Base-by-base conservation (phyloP, 2,113 vertebrate species). In the Aix galericulata region DNA sequence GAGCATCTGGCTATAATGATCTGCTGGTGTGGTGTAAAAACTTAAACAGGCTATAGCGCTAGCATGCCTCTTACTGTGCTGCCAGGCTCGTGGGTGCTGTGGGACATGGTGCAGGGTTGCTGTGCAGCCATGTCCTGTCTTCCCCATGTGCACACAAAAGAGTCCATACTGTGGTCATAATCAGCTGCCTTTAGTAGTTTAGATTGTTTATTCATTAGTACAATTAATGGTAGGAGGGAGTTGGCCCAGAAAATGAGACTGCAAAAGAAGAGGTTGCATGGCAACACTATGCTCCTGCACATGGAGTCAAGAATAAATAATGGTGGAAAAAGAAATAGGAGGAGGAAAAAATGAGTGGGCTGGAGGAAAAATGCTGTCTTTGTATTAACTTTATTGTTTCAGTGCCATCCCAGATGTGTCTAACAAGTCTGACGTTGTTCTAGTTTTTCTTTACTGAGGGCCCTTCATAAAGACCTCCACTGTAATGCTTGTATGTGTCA, bases 341-440 rank as follows among this genome's bases (percentile, higher is more conserved):
- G 84, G 79, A 66, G 82, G 38, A 36, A 91, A 67, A 91, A 94
- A 66, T 29, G 53, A 95, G 83, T 59, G 63, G 32, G 75, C 31
- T 40, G 68, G 79, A 82, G 73, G 88, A 59, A 89, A 88, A 74
- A 69, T 0, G 4, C 80, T 67, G 16, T 91, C 69, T 95, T 91
- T 95, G 59, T 91, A 42, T 82, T 85, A 40, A 50, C 73, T 97
- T 96, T 27, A 73, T 91, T 93, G 80, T 83, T 86, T 89, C 44
- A 48, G 48, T 82, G 73, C 86, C 63, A 44, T 74, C 89, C 87
- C 86, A 93, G 82, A 96, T 89, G 87, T 44, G 71, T 69, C 72
- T 92, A 82, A 89, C 81, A 94, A 96, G 67, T 73, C 60, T 85
- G 90, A 67, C 77, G 55, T 94, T 95, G 78, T 94, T 86, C 2